Evolutionary conservation across 2,113 vertebrate genomes (phyloP), one percentile per base, ranked within the genome.

Genomic region (Zosterops hypoxanthus): DNA sequence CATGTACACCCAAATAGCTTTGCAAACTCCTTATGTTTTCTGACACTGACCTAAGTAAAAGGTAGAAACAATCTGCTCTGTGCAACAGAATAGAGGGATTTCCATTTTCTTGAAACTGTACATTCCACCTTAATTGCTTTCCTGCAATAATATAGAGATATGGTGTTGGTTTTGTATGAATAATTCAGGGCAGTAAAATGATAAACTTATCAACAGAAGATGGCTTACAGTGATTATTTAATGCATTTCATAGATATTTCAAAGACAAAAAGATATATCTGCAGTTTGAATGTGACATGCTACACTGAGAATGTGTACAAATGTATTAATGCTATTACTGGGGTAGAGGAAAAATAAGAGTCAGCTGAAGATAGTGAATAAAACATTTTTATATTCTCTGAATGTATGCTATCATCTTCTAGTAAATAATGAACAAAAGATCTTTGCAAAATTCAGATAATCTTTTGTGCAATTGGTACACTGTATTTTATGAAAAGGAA

Each of bases 101-200:
- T 86, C 49, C 39, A 85, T 92, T 95, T 91, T n/a, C 66, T 65
- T 41, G 36, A 86, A 81, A 68, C 66, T 1, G 4, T 13, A 6
- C 21, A 23, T 77, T 42, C 23, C 77, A 72, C 59, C 26, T 90
- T 95, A 94, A 95, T 93, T 94, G 73, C 87, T 85, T 91, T 91
- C 39, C 87, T 90, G 41, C 75, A 89, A 72, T 68, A 86, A 90
- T 66, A 66, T 1, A 81, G 64, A 0, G 6, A 83, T 83, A 44
- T 3, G 28, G 36, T 80, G 53, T 87, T 89, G 57, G 53, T 34
- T 92, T 85, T 85, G 17, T 87, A 93, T 94, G 75, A 96, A 95
- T 95, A 95, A 95, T 97, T 97, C 84, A 95, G 63, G 52, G 63
- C 47, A 88, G 68, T 70, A 66, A 94, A 96, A 95, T 88, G 84